Evolutionary conservation across 2,888 invertebrate genomes (phyloP).

Genomic region (Pantelozetes paolii): DNA sequence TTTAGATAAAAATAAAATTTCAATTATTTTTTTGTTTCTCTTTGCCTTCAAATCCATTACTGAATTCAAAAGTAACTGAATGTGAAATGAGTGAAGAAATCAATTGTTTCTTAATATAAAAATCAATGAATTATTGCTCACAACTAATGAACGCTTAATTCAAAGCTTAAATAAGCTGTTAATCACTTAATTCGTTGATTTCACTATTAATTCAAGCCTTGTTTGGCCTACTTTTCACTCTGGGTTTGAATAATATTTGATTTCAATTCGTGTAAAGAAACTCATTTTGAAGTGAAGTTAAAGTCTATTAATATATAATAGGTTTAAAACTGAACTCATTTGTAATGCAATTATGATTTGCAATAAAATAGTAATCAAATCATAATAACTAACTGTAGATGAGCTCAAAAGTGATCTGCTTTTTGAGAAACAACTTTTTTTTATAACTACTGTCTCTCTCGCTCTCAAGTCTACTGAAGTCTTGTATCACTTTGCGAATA

Average conservation of each 20-base stretch:
- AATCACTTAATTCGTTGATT: not conserved
- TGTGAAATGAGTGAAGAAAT: too few relatives aligned
- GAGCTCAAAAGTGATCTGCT: not conserved
- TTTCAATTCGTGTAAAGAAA: not conserved
- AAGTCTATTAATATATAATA: not conserved
- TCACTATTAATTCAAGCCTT: conserved; percentile 14
- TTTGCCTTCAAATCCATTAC: too few relatives aligned
- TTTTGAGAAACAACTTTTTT: not conserved
- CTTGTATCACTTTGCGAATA: too few relatives aligned
- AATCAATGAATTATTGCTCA: not conserved
- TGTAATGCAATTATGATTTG: not conserved
- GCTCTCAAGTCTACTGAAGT: not conserved
- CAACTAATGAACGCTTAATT: not conserved
- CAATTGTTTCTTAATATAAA: too few relatives aligned
- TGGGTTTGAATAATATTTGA: not conserved
- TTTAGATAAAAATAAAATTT: too few relatives aligned
- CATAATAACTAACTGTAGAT: not conserved
- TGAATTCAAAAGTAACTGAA: too few relatives aligned
- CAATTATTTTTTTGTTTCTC: too few relatives aligned
- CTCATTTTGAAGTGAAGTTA: not conserved
- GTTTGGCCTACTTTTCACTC: not conserved
- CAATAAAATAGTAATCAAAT: not conserved
- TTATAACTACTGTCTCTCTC: not conserved
- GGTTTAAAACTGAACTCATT: not conserved
- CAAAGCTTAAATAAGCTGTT: conserved; percentile 4